These are phyloP conservation scores for Geotria australis DNA, from an alignment of 2,797 vertebrate genomes.

Conservation along the genomic window DNA sequence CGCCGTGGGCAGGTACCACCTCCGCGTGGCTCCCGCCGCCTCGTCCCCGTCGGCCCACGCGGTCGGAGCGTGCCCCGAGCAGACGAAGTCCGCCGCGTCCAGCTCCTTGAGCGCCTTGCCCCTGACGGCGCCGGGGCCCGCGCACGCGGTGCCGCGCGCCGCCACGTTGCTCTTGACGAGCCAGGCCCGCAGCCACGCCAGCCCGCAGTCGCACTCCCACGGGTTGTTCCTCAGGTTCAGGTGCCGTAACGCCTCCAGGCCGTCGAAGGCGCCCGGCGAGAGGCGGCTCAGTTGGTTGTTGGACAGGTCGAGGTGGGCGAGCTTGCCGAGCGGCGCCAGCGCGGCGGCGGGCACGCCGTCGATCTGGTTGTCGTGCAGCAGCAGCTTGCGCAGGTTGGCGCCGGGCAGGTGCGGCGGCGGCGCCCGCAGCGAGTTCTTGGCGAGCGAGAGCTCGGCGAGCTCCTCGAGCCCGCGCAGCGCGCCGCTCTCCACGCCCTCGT, in stretches of 20 bases:
- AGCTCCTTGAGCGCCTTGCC: constrained; percentile 85
- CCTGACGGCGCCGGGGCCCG: constrained; percentile 51
- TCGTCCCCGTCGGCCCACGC: no score
- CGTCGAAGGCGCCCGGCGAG: constrained; percentile 45
- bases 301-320: constrained; percentile 64
- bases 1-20: no score
- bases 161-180: constrained; percentile 40
- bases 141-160: constrained; percentile 70
- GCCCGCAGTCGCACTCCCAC: constrained; percentile 67
- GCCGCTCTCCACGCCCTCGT: constrained; percentile 46
- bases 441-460: constrained; percentile 56
- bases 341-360: constrained; percentile 39
- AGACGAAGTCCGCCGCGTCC: constrained; percentile 47
- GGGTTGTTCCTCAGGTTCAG: constrained; percentile 76
- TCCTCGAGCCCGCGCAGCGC: constrained; percentile 48
- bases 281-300: constrained; percentile 55
- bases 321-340: constrained; percentile 36
- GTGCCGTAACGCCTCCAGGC: constrained; percentile 41
- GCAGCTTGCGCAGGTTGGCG: constrained; percentile 39
- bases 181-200: constrained; percentile 71
- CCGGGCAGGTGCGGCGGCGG: constrained; percentile 47
- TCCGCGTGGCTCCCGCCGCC: no score
- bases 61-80: constrained; percentile 13
- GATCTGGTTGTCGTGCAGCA: constrained; percentile 78
- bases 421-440: constrained; percentile 48